Percentiles rank a stretch among this genome's conserved stretches.
These are phyloP conservation scores for Hipparchia sbordonii DNA, from an alignment of 2,888 invertebrate species.

Conservation along the genomic window DNA sequence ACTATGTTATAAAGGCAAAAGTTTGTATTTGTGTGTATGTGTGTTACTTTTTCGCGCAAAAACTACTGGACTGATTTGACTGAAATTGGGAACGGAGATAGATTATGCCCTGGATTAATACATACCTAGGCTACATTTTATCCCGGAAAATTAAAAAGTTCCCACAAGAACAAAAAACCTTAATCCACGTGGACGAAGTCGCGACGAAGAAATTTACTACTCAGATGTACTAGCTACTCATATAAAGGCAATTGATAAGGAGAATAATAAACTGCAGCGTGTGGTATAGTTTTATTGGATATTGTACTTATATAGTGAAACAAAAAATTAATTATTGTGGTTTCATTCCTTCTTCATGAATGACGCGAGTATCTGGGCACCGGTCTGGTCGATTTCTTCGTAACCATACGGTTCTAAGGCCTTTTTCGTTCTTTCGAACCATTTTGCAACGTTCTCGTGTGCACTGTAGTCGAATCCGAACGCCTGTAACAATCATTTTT, in stretches of 20 bases:
- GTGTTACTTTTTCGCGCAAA: too few relatives aligned
- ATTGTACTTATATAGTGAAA: constrained; percentile 24
- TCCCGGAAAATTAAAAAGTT: too few relatives aligned
- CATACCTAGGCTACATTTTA: too few relatives aligned
- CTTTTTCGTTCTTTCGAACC: constrained; percentile 86
- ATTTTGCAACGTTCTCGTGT: constrained; percentile 83
- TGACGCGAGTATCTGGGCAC: constrained; percentile 81
- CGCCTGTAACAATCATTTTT: constrained; percentile 62
- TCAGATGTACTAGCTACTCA: too few relatives aligned
- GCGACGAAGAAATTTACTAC: too few relatives aligned
- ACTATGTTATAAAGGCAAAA: too few relatives aligned
- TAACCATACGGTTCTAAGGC: constrained; percentile 86
- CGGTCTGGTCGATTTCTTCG: constrained; percentile 84
- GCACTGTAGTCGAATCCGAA: constrained; percentile 80
- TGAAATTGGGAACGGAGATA: too few relatives aligned
- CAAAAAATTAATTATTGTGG: constrained; percentile 23
- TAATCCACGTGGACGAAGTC: too few relatives aligned
- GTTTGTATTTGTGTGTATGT: too few relatives aligned
- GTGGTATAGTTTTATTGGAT: constrained; percentile 46
- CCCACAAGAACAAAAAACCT: too few relatives aligned
- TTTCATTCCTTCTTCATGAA: constrained; percentile 72
- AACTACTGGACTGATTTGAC: too few relatives aligned
- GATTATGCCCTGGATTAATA: too few relatives aligned
- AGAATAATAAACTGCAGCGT: constrained; percentile 46
- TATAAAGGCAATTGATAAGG: constrained; percentile 43